phyloP scores from a whole-genome alignment of 2,113 vertebrate species.

The Tragelaphus imberbis region DNA sequence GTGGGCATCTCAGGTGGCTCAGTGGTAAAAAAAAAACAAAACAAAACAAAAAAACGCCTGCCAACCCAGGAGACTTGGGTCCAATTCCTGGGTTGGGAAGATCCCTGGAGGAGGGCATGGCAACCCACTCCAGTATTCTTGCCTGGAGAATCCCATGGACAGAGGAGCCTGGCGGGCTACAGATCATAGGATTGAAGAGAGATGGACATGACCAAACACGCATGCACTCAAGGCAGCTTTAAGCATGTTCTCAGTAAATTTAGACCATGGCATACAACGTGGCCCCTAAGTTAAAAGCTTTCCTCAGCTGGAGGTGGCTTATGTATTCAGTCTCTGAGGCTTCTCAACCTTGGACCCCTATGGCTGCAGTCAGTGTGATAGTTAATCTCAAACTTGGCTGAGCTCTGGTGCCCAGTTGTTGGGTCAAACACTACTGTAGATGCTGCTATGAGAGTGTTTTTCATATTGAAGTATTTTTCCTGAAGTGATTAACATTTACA shows the following conservation, averaged over 20 bases:
- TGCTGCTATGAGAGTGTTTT: background rate
- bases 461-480: background rate
- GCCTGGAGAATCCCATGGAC: background rate
- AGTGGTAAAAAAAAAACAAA: background rate
- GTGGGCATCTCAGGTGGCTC: background rate
- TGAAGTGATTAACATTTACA: background rate
- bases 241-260: background rate
- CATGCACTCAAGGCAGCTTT: background rate
- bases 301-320: background rate
- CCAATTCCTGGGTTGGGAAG: background rate
- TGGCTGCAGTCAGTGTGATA: background rate
- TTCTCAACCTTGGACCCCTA: background rate
- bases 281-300: background rate
- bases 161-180: background rate
- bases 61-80: background rate
- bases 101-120: background rate
- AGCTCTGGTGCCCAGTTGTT: background rate
- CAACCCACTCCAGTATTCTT: background rate
- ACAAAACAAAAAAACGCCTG: background rate
- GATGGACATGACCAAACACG: background rate
- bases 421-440: background rate
- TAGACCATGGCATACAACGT: background rate
- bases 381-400: background rate
- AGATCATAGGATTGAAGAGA: background rate
- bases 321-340: background rate